phyloP scores from a whole-genome alignment of 2,113 vertebrate genomes.

The Kobus ellipsiprymnus region DNA sequence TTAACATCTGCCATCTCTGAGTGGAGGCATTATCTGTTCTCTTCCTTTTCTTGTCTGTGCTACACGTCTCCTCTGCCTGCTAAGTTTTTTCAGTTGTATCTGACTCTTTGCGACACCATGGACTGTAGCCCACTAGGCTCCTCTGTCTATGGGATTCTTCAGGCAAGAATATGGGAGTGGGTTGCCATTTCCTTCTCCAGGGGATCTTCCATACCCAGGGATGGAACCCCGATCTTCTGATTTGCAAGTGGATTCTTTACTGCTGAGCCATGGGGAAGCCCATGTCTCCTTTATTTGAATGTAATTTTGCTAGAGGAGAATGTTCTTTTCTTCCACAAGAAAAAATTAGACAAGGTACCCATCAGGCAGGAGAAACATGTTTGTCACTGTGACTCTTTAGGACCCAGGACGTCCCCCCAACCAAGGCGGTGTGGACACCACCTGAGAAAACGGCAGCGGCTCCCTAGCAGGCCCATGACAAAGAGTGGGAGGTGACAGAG shows the following conservation, averaged over 20 bases:
- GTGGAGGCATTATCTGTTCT: not conserved
- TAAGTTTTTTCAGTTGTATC: not conserved
- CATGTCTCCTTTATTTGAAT: not conserved
- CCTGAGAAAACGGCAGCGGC: not conserved
- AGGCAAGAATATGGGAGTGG: not conserved
- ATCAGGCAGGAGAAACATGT: not conserved
- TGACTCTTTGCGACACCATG: not conserved
- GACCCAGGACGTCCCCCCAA: not conserved
- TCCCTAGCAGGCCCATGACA: not conserved
- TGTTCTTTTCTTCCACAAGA: not conserved
- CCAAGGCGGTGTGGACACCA: not conserved
- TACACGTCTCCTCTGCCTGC: not conserved
- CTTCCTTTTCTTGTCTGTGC: not conserved
- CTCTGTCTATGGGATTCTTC: not conserved
- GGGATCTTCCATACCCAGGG: not conserved
- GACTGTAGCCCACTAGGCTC: not conserved
- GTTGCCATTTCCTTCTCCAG: not conserved
- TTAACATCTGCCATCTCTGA: not conserved
- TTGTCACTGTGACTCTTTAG: not conserved
- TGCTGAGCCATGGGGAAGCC: not conserved
- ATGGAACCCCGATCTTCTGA: not conserved
- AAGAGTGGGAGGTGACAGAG: not conserved
- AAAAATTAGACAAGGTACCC: not conserved
- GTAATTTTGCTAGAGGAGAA: not conserved
- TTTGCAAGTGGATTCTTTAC: not conserved